Base-by-base conservation (phyloP, 2,113 vertebrate species). In the Crotalus tigris region DNA sequence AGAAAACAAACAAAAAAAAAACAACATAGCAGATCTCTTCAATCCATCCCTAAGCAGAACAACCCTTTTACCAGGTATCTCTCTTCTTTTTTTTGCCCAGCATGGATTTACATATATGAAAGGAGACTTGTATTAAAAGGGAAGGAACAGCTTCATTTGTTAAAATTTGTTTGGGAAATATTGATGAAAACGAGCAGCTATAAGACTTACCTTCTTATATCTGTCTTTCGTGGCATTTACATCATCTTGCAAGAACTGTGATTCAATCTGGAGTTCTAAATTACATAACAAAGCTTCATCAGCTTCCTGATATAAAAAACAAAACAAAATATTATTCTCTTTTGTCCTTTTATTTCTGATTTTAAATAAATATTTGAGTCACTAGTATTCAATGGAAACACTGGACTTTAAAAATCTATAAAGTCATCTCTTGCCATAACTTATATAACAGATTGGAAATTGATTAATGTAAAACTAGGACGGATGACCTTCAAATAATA, bases 231-330 rank as follows among this genome's bases (percentile, higher is more conserved):
- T 98, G 15, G 98, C 98, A 94, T 96, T 98, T 93, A 99, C 98
- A 90, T 99, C 98, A 17, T 99, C 99, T 95, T 99, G 99, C 92
- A 99, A 97, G 95, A 99, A 99, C 97, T 99, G 99, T 33, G 98
- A 98, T 95, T 99, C 98, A 0, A 99, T 98, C 97, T 99, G 99
- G 69, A 98, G 97, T 92, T 98, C 98, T 92, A 99, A 97, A 93
- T 99, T 99, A 92, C 95, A 97, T 29, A 99, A 94, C 89, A 99
- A 97, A 64, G 98, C 98, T 91, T 97, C 95, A 57, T 99, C 99
- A 1, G 99, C 99, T 96, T 99, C 98, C 99, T 99, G 95, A 49
- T 97, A 97, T 0, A 57, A 94, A 95, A 59, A 13, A 21, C 49
- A 24, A 57, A 57, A 44, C 44, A 88, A 26, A 61, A 9, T 5